These are phyloP conservation scores for Sebastiscus tertius DNA, from an alignment of 2,797 vertebrate genomes.

Conservation along the genomic window DNA sequence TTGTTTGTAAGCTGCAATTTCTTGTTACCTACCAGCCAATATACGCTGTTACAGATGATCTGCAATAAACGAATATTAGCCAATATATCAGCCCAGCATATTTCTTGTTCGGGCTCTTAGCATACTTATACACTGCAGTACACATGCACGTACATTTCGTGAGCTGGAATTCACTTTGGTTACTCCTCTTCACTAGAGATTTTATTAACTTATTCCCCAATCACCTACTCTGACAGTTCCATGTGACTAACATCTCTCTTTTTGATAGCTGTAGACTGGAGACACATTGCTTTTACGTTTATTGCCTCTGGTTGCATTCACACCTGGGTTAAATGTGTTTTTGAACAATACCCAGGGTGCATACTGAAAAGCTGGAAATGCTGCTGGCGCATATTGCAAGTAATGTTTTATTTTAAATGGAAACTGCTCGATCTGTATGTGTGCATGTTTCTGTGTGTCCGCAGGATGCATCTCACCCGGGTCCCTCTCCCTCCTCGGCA, in stretches of 20 bases:
- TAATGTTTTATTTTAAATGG: conserved; percentile 24
- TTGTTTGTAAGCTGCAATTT: neutral
- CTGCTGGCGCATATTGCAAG: neutral
- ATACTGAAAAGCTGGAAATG: conserved; percentile 21
- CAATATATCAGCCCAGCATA: neutral
- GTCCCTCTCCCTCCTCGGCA: conserved; percentile 81
- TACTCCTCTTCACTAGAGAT: neutral
- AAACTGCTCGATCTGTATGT: conserved; percentile 10
- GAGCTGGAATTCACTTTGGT: conserved; percentile 9
- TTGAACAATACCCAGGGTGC: conserved; percentile 23
- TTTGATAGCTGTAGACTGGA: conserved; percentile 31
- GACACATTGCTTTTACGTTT: conserved; percentile 28
- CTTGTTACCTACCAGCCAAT: neutral
- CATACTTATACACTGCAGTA: neutral
- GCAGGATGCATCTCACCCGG: conserved; percentile 87
- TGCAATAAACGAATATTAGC: neutral
- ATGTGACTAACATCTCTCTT: conserved; percentile 40
- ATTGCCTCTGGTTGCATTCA: conserved; percentile 32
- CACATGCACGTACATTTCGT: neutral
- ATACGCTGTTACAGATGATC: neutral
- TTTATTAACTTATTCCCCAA: conserved; percentile 7
- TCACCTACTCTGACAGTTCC: conserved; percentile 9
- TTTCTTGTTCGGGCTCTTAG: neutral
- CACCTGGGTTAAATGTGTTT: conserved; percentile 33
- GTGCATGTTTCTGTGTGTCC: conserved; percentile 52